A percentile compares a stretch with the other conserved stretches of the same genome.
Evolutionary conservation across 2,113 vertebrate genomes (phyloP).

Genomic region (Takifugu bimaculatus): DNA sequence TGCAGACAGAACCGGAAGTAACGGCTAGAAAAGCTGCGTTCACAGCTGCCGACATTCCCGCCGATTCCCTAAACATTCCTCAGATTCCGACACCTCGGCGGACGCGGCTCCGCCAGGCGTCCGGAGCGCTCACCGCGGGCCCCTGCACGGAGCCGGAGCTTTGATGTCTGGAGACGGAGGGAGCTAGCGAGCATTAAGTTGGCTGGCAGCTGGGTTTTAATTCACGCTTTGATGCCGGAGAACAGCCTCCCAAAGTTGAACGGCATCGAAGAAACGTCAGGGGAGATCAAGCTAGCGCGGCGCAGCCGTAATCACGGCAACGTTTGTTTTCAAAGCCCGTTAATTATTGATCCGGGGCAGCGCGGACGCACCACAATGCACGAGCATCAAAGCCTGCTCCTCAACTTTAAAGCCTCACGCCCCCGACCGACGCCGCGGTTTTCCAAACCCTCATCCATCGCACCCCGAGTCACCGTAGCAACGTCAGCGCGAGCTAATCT

Average conservation of each 20-base stretch:
- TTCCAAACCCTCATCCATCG: no score
- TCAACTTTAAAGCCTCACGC: neutral
- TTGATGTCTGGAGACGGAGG: conserved; percentile 45
- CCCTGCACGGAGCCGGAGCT: conserved; percentile 26
- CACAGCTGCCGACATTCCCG: conserved; percentile 44
- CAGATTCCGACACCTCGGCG: conserved; percentile 32
- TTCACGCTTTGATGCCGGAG: conserved; percentile 37
- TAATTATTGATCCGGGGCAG: conserved; percentile 29
- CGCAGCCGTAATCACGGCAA: conserved; percentile 13
- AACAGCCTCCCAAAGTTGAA: conserved; percentile 12
- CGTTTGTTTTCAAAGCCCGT: conserved; percentile 32
- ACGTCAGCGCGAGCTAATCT: neutral
- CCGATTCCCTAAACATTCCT: conserved; percentile 47
- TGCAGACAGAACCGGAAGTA: conserved; percentile 20
- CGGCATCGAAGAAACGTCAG: conserved; percentile 8
- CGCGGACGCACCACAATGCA: conserved; percentile 6
- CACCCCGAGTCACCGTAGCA: neutral
- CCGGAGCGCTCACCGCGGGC: conserved; percentile 25
- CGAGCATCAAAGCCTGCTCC: neutral
- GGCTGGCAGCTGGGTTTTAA: conserved; percentile 40
- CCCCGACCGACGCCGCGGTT: no score
- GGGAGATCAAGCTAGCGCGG: conserved; percentile 10
- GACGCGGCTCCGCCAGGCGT: conserved; percentile 27
- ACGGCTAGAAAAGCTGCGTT: conserved; percentile 46
- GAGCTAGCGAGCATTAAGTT: conserved; percentile 20